Percentiles rank a stretch among this genome's conserved stretches.
These are phyloP conservation scores for Bambusicola thoracicus DNA, from an alignment of 2,113 vertebrate species.

Conservation along the genomic window DNA sequence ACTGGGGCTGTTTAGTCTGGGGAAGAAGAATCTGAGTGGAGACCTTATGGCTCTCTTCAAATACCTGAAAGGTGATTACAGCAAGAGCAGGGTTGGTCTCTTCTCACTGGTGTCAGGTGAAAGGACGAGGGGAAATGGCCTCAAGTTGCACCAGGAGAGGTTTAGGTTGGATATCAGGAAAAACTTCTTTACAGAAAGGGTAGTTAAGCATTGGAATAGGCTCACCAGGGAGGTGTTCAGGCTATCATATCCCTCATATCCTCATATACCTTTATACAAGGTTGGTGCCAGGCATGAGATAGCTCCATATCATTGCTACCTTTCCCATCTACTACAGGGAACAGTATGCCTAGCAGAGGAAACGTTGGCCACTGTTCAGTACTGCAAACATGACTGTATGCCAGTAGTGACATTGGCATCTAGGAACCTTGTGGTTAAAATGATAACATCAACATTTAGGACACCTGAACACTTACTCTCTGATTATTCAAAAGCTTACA, in stretches of 20 bases:
- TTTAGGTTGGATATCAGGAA: no score
- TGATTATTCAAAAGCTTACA: background rate
- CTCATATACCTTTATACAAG: background rate
- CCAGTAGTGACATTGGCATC: no score
- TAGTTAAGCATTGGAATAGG: no score
- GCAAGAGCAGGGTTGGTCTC: no score
- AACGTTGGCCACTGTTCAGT: background rate
- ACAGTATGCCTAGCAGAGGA: background rate
- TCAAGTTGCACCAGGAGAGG: no score
- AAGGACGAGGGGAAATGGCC: no score
- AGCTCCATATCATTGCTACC: background rate
- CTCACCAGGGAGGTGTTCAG: background rate
- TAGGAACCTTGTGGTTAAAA: background rate
- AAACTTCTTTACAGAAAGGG: no score
- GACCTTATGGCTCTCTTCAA: no score
- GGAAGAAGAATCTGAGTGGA: no score
- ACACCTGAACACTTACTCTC: background rate
- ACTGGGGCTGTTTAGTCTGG: no score
- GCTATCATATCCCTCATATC: accelerated
- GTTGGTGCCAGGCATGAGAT: background rate
- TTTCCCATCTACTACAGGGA: background rate
- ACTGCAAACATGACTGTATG: background rate
- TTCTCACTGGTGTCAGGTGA: no score
- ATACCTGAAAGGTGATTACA: no score
- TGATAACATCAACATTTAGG: background rate